These are phyloP conservation scores for Engystomops pustulosus DNA, from an alignment of 2,113 vertebrate genomes.

Conservation along the genomic window DNA sequence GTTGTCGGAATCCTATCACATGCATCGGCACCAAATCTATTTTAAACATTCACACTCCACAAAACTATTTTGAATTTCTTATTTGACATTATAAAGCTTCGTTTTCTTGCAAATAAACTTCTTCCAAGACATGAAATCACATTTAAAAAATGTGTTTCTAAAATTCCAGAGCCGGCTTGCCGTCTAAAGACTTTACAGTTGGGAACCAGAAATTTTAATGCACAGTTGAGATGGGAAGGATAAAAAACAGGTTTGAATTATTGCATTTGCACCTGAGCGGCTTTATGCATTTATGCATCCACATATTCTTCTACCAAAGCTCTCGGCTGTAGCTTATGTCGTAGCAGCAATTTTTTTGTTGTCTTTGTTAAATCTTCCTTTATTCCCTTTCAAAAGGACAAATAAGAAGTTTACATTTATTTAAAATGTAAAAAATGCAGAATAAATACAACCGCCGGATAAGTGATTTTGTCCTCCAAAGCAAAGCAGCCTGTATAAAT, in stretches of 20 bases:
- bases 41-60: slow-evolving; percentile 49
- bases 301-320: slow-evolving; percentile 53
- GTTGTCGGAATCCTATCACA: slow-evolving; percentile 29
- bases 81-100: slow-evolving; percentile 54
- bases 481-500: slow-evolving; percentile 34
- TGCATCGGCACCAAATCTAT: neutral
- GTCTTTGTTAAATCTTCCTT: slow-evolving; percentile 58
- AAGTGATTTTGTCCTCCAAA: slow-evolving; percentile 52
- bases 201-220: slow-evolving; percentile 61
- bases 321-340: slow-evolving; percentile 35
- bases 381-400: slow-evolving; percentile 56
- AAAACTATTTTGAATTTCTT: slow-evolving; percentile 51
- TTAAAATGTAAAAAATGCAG: slow-evolving; percentile 54
- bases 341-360: slow-evolving; percentile 28
- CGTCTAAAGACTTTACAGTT: slow-evolving; percentile 56
- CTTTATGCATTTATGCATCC: slow-evolving; percentile 59
- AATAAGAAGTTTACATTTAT: slow-evolving; percentile 59
- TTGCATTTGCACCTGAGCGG: slow-evolving; percentile 57
- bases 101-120: slow-evolving; percentile 57
- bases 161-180: slow-evolving; percentile 32
- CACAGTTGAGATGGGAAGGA: slow-evolving; percentile 54
- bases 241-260: slow-evolving; percentile 58
- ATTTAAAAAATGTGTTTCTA: slow-evolving; percentile 57
- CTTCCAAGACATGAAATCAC: slow-evolving; percentile 57
- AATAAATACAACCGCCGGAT: slow-evolving; percentile 45